Conservation (phyloP, 1,140 invertebrate genomes). For the Brachionus koreanus region DNA sequence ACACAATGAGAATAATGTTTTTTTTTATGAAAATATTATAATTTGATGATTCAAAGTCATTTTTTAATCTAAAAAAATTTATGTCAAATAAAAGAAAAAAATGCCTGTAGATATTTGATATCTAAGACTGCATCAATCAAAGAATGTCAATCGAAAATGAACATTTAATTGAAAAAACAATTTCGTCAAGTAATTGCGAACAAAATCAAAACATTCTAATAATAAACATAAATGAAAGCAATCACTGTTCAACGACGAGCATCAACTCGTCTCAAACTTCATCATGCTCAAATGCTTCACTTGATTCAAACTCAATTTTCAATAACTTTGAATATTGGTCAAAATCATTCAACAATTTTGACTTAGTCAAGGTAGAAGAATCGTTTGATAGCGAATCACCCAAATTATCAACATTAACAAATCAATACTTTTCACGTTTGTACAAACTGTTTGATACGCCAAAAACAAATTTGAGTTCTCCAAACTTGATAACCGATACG, state of each 20-base stretch:
- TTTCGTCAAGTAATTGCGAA: not conserved
- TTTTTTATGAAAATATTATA: not conserved
- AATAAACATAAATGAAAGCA: conserved; percentile 16
- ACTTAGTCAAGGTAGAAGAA: not conserved
- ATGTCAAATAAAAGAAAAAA: not conserved
- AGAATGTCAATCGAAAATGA: conserved; percentile 28
- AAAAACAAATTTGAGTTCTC: not conserved
- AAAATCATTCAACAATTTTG: conserved; percentile 27
- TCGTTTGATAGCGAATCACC: not conserved
- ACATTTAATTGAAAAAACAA: conserved; percentile 15
- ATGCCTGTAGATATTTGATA: not conserved
- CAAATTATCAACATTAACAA: not conserved
- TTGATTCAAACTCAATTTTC: conserved; percentile 7
- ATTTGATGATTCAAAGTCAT: not conserved
- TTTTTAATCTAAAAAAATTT: not conserved
- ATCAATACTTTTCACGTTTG: not conserved
- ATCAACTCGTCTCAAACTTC: not conserved
- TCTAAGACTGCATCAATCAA: not conserved
- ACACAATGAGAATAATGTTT: not conserved
- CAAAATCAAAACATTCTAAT: not conserved
- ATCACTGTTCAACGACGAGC: not conserved
- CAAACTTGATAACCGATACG: not conserved
- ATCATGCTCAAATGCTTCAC: conserved; percentile 21
- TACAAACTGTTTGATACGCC: not conserved
- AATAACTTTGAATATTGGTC: conserved; percentile 39